Base-by-base conservation (phyloP, 92 coral and sea anemone genomes). In the Diadumene lineata region DNA sequence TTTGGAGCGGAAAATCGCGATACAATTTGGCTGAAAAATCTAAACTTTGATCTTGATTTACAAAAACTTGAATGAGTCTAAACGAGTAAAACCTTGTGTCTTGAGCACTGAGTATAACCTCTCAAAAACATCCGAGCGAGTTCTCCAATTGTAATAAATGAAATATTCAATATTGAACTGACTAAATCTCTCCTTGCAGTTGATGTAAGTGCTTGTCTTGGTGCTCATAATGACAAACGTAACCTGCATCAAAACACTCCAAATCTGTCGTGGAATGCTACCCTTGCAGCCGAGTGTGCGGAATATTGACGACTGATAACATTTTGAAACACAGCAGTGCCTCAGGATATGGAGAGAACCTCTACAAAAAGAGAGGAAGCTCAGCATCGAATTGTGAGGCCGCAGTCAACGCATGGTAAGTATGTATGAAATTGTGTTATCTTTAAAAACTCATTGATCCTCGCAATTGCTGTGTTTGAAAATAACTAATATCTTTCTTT, bases 171-270 rank as follows among this genome's bases (percentile, higher is more conserved):
- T n/a, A n/a, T n/a, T n/a, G n/a, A n/a, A n/a, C n/a, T n/a, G n/a
- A n/a, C n/a, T n/a, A n/a, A n/a, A n/a, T n/a, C n/a, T n/a, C n/a
- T 53, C 2, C 58, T 53, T 13, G 19, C 18, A 53, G 58, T 53
- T 15, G 58, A 53, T 23, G 19, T 53, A 53, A 53, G 2, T n/a
- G 68, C 34, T 28, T 63, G 68, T 63, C 44, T 63, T 3, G 68
- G n/a, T 4, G 68, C 68, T 23, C 68, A 63, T 25, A 63, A 63
- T 33, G 44, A 10, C 19, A 63, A 63, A 23, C 68, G 68, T 1
- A 15, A 19, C 15, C n/a, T 63, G 16, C 68, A 63, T 63, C n/a
- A n/a, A n/a, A 25, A 25, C 28, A 25, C 31, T 3, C 28, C 68
- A 18, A 22, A 2, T 1, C 28, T 63, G 2, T 18, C 68, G n/a